These are phyloP conservation scores for Drosophila sp. DNA, from an alignment of 1,140 invertebrate species.

Conservation along the genomic window DNA sequence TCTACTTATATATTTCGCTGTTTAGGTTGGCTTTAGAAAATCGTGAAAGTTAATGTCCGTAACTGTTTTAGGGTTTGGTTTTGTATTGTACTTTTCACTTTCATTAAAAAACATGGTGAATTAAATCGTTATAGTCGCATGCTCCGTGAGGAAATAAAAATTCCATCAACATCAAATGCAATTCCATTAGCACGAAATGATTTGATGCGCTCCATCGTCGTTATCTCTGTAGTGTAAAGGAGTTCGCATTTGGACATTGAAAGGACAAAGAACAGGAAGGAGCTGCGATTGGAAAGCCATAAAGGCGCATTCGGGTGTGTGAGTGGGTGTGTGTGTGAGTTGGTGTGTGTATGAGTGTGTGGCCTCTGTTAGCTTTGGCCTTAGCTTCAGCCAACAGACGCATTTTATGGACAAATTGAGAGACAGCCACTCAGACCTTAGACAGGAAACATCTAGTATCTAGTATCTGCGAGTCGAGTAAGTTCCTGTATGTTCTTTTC, in stretches of 20 bases:
- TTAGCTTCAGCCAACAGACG: constrained; percentile 19
- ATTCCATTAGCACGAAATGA: constrained; percentile 81
- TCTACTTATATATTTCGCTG: too few species aligned
- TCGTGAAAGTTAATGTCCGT: constrained; percentile 10
- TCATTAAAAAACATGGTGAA: background rate
- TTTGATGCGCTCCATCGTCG: constrained; percentile 64
- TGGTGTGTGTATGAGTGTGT: constrained; percentile 7
- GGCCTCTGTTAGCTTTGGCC: constrained; percentile 13
- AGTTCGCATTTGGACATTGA: constrained; percentile 6
- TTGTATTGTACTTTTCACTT: background rate
- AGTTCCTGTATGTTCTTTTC: background rate
- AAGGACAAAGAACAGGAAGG: constrained; percentile 21
- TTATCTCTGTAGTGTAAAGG: constrained; percentile 62
- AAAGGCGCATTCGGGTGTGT: constrained; percentile 46
- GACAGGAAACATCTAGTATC: constrained; percentile 17
- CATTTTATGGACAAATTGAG: constrained; percentile 37
- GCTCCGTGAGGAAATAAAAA: constrained; percentile 48
- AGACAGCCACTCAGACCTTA: constrained; percentile 37
- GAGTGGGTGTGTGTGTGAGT: background rate
- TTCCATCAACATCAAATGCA: constrained; percentile 75
- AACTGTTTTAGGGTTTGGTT: background rate
- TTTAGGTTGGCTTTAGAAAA: too few species aligned
- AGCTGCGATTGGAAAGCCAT: constrained; percentile 71
- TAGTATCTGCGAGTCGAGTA: background rate
- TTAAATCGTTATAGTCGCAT: constrained; percentile 3